Base-by-base conservation (phyloP, 2,888 invertebrate genomes). In the Chloromyia formosa region DNA sequence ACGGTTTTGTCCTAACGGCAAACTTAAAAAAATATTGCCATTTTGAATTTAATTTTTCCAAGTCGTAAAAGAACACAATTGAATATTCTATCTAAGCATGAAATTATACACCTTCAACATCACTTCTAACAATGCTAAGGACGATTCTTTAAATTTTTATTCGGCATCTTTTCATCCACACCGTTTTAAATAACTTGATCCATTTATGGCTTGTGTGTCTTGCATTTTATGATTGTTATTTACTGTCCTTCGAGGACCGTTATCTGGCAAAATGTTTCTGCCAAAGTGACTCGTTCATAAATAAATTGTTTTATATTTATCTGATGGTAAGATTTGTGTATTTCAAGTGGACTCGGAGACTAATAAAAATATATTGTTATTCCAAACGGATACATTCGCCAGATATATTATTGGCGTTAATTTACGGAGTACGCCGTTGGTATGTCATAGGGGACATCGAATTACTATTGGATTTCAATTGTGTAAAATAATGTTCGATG, bases 301-400 rank as follows among this genome's bases (percentile, higher is more conserved):
- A 60, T 60, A 60, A n/a, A 60, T 60, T 60, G 20, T 22, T 27
- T 27, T 23, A 60, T 10, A 14, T 60, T 60, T 60, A 60, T 60
- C 60, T 23, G 20, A 12, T n/a, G 14, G n/a, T n/a, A 23, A 60
- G 60, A 23, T 20, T 60, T 60, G 1, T 60, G 14, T 4, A 35
- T 35, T 2, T 35, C 4, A 49, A 49, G 49, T 49, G 49, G 49
- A 49, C 49, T 49, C 16, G 12, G 10, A 49, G 12, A n/a, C 5
- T 49, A 49, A 49, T 49, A 12, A 49, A 49, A 49, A 49, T 49
- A 7, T 49, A 49, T 49, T 35, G 10, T 49, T 7, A 49, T 10
- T 56, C 18, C 56, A 16, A 18, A 18, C 10, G 18, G 18, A 20
- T 1, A 56, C 22, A 56, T 20, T n/a, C n/a, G n/a, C n/a, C 16